phyloP scores from a whole-genome alignment of 2,888 invertebrate genomes.

The Chrysolina oricalcia region DNA sequence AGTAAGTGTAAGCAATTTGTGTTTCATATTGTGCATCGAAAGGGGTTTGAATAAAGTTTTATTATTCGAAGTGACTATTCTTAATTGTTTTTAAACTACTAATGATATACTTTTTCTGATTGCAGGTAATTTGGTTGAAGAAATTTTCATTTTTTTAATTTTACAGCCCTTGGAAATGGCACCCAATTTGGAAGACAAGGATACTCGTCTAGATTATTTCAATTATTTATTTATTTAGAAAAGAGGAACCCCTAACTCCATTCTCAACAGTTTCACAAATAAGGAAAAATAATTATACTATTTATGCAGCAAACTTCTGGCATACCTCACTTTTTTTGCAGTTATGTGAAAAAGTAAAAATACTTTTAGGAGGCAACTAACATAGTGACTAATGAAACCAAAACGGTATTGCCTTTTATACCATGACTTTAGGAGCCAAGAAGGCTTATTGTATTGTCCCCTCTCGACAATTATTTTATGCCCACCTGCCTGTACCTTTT shows the following conservation, averaged over 20 bases:
- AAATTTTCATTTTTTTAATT: conserved; percentile 50
- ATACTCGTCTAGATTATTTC: background rate
- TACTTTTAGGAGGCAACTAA: no score
- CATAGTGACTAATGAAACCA: no score
- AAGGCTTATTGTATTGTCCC: no score
- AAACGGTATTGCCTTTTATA: no score
- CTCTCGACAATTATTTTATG: no score
- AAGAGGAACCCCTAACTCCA: background rate
- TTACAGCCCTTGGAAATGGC: conserved; percentile 45
- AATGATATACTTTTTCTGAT: conserved; percentile 67
- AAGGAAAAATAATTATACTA: background rate
- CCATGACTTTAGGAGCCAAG: no score
- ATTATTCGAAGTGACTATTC: conserved; percentile 53
- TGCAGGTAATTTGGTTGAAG: conserved; percentile 61
- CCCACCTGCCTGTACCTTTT: no score
- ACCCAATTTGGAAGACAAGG: conserved; percentile 11
- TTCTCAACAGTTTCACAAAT: background rate
- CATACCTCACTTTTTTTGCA: background rate
- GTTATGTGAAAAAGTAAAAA: no score
- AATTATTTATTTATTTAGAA: background rate
- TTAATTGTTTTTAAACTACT: conserved; percentile 60
- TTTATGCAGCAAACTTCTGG: background rate
- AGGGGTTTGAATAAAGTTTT: conserved; percentile 71
- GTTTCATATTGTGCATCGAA: conserved; percentile 48
- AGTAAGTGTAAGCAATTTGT: conserved; percentile 51